phyloP scores from a whole-genome alignment of 2,113 vertebrate genomes.

The Hippocampus comes region DNA sequence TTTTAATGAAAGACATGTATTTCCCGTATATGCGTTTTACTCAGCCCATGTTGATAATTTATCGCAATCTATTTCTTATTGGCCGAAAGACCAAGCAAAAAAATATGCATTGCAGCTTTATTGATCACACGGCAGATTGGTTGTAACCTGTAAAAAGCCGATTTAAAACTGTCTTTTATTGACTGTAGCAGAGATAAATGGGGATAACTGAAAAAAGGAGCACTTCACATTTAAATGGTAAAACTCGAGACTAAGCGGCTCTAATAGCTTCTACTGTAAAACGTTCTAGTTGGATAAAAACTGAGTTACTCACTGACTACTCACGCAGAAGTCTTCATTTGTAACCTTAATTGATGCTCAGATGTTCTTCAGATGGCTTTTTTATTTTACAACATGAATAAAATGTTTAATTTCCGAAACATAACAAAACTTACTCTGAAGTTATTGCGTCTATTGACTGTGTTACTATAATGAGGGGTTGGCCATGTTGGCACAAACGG shows the following conservation, averaged over 20 bases:
- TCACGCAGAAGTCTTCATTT: neutral
- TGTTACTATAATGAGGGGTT: no score
- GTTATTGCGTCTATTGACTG: no score
- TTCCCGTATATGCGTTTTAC: slow-evolving; percentile 48
- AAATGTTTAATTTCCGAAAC: neutral
- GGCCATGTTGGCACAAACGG: no score
- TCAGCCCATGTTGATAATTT: slow-evolving; percentile 46
- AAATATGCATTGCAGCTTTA: slow-evolving; percentile 56
- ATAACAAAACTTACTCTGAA: neutral
- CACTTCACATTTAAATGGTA: neutral
- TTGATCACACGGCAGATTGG: slow-evolving; percentile 64
- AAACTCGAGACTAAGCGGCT: neutral
- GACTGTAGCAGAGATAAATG: slow-evolving; percentile 38
- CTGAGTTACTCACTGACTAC: no score
- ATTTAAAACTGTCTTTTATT: slow-evolving; percentile 49
- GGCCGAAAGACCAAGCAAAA: slow-evolving; percentile 39
- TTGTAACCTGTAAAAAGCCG: slow-evolving; percentile 54
- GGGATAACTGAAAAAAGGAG: neutral
- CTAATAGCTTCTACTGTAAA: neutral
- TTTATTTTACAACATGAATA: neutral
- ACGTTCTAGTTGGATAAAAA: no score
- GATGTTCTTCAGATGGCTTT: no score
- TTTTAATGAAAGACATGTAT: slow-evolving; percentile 51
- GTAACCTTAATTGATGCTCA: neutral
- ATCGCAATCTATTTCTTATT: slow-evolving; percentile 41